These are phyloP conservation scores for Hypselothyrea guttata DNA, from an alignment of 2,888 invertebrate genomes.

Conservation along the genomic window DNA sequence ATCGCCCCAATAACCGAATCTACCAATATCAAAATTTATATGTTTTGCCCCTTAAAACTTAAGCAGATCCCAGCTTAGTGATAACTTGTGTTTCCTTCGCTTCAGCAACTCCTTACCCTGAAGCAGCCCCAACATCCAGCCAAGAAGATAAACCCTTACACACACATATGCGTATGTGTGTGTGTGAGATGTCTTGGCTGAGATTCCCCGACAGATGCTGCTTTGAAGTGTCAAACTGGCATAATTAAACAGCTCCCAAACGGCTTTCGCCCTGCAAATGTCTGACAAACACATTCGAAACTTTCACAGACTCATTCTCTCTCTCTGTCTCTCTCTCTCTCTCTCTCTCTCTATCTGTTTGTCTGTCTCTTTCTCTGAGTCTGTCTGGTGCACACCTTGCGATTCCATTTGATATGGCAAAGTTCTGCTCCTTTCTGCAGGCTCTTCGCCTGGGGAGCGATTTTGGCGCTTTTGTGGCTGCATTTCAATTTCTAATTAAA, in stretches of 20 bases:
- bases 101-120: background rate
- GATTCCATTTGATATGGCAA: slow-evolving; percentile 54
- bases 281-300: background rate
- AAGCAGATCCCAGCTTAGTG: too few relatives aligned
- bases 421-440: slow-evolving; percentile 58
- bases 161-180: slow-evolving; percentile 7
- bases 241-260: slow-evolving; percentile 69
- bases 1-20: too few relatives aligned
- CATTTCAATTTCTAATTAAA: slow-evolving; percentile 78
- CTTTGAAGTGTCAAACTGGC: slow-evolving; percentile 80
- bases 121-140: slow-evolving; percentile 11
- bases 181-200: slow-evolving; percentile 14
- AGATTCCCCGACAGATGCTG: slow-evolving; percentile 47
- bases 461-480: slow-evolving; percentile 51
- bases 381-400: slow-evolving; percentile 54
- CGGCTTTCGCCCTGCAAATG: background rate
- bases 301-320: too few relatives aligned
- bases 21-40: too few relatives aligned
- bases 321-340: background rate
- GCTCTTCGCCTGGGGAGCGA: slow-evolving; percentile 34
- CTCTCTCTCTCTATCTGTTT: background rate
- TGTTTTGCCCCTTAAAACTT: background rate
- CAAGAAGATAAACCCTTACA: slow-evolving; percentile 30
- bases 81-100: too few relatives aligned
- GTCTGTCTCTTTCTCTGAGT: slow-evolving; percentile 24